Conservation (phyloP, 2,113 vertebrate genomes). For the Scolopax mira region DNA sequence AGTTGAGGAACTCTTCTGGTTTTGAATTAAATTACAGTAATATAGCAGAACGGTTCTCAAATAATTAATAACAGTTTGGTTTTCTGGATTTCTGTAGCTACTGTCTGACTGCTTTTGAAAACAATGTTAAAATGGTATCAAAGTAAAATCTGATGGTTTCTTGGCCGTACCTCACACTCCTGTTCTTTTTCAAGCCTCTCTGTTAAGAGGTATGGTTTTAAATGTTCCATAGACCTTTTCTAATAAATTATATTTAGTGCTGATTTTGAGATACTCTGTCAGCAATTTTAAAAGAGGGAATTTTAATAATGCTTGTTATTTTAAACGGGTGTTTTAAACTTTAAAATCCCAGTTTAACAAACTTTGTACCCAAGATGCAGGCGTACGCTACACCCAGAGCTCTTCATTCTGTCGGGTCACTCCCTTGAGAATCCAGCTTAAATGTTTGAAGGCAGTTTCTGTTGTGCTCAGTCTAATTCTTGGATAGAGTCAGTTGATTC, state of each 20-base stretch:
- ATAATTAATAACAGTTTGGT: background rate
- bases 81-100: background rate
- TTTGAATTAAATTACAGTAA: background rate
- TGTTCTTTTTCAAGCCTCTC: background rate
- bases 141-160: background rate
- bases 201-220: background rate
- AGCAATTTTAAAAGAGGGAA: background rate
- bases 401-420: background rate
- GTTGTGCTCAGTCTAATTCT: background rate
- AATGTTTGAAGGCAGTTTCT: background rate
- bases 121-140: background rate
- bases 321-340: background rate
- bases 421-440: background rate
- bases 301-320: background rate
- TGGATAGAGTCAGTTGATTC: background rate
- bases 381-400: accelerated
- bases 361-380: background rate
- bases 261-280: background rate
- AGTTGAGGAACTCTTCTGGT: background rate
- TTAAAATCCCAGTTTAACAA: too few relatives aligned
- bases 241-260: background rate
- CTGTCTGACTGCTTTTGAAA: background rate
- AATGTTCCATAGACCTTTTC: background rate
- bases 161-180: background rate
- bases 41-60: background rate